Evolutionary conservation across 2,113 vertebrate genomes (phyloP).

Genomic region (Meleagris gallopavo): DNA sequence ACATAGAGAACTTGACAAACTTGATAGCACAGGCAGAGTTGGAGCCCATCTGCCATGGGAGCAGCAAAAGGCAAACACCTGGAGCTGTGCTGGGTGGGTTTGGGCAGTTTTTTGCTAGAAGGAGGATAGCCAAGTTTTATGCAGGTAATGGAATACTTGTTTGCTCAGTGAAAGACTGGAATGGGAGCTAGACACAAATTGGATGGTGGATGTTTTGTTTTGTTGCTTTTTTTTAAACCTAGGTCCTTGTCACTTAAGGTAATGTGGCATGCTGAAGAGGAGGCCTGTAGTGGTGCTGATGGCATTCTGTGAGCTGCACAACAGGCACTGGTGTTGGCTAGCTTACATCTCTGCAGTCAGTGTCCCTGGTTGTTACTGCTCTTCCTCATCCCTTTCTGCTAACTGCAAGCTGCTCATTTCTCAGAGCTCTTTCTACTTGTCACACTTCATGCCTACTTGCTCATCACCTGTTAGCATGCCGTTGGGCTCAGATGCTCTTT

Average conservation of each 20-base stretch:
- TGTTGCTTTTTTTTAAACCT: neutral
- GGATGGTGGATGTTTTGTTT: neutral
- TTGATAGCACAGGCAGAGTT: neutral
- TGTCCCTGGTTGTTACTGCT: neutral
- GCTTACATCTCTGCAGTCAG: neutral
- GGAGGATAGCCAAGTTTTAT: neutral
- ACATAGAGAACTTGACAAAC: neutral
- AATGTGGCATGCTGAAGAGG: fast-evolving
- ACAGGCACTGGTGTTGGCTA: fast-evolving
- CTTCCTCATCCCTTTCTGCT: neutral
- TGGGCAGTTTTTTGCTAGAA: neutral
- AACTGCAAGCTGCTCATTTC: neutral
- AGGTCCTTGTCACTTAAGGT: neutral
- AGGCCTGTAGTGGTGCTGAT: neutral
- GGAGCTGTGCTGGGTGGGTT: neutral
- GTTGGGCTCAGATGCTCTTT: neutral
- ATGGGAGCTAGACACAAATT: neutral
- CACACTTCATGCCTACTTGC: neutral
- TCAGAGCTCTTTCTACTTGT: neutral
- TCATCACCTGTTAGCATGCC: neutral
- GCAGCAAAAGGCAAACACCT: neutral
- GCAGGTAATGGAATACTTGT: neutral
- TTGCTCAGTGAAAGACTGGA: neutral
- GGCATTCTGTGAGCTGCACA: neutral
- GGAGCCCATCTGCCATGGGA: neutral